phyloP scores from a whole-genome alignment of 2,888 invertebrate genomes.

The Drosophila atroscutellata region DNA sequence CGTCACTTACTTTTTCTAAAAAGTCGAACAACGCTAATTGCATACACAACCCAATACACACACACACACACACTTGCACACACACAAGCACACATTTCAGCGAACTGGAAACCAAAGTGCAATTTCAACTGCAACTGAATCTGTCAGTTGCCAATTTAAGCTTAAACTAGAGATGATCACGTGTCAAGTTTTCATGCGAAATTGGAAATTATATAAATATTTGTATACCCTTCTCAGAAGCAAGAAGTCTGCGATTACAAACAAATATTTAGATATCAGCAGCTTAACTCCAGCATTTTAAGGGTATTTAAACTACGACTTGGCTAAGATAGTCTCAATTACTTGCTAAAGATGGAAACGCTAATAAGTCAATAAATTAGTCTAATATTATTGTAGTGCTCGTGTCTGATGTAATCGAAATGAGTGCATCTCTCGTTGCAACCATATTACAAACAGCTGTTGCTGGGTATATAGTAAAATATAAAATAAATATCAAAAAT shows the following conservation, averaged over 20 bases:
- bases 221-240: too few relatives aligned
- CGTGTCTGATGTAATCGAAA: too few relatives aligned
- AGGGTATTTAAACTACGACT: not conserved
- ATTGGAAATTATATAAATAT: not conserved
- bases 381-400: too few relatives aligned
- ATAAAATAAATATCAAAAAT: too few relatives aligned
- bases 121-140: constrained; percentile 36
- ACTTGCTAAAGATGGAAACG: accelerated
- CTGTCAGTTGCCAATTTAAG: constrained; percentile 1
- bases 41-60: constrained; percentile 6
- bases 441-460: too few relatives aligned
- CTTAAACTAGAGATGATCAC: constrained; percentile 3
- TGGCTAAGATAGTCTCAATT: accelerated
- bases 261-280: not conserved
- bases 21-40: constrained; percentile 31
- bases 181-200: not conserved
- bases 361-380: not conserved
- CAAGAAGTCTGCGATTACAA: not conserved
- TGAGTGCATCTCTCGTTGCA: too few relatives aligned
- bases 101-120: constrained; percentile 20
- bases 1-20: constrained; percentile 49
- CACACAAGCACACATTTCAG: not conserved
- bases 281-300: not conserved
- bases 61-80: not conserved
- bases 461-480: too few relatives aligned